A percentile compares a stretch with the other conserved stretches of the same genome.
phyloP scores from a whole-genome alignment of 1,140 invertebrate species.

The Hestina assimilis region DNA sequence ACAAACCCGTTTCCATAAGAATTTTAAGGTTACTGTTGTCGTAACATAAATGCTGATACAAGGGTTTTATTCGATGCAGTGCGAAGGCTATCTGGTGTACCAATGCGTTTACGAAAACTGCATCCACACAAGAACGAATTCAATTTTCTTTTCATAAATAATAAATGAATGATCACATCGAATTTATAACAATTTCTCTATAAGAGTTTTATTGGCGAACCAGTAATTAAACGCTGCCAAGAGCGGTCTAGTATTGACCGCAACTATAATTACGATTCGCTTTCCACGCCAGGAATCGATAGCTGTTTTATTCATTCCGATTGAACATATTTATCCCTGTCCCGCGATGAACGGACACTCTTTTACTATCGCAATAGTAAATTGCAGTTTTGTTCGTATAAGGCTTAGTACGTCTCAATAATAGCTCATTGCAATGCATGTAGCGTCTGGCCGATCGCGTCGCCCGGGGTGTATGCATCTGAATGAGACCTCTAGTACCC shows the following conservation, averaged over 20 bases:
- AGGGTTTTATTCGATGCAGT: background rate
- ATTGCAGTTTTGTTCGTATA: slow-evolving; percentile 45
- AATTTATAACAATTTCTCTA: slow-evolving; percentile 21
- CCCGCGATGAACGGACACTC: slow-evolving; percentile 48
- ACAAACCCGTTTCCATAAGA: slow-evolving; percentile 22
- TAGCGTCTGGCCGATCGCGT: slow-evolving; percentile 44
- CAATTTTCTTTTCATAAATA: background rate
- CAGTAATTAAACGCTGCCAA: slow-evolving; percentile 31
- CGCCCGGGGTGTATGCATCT: slow-evolving; percentile 51
- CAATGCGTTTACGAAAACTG: background rate
- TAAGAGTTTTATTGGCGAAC: slow-evolving; percentile 33
- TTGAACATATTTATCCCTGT: slow-evolving; percentile 45
- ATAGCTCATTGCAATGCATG: slow-evolving; percentile 53
- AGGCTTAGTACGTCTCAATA: slow-evolving; percentile 51
- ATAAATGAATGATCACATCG: slow-evolving; percentile 18
- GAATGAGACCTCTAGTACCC: slow-evolving; percentile 29
- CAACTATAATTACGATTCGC: slow-evolving; percentile 36
- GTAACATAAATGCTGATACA: slow-evolving; percentile 31
- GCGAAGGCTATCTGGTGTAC: slow-evolving; percentile 8
- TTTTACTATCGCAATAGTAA: slow-evolving; percentile 46
- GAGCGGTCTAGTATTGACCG: slow-evolving; percentile 37
- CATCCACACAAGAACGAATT: background rate
- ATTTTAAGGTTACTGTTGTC: slow-evolving; percentile 28
- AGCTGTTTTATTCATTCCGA: slow-evolving; percentile 39
- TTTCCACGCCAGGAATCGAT: slow-evolving; percentile 28